Evolutionary conservation across 2,888 invertebrate genomes (phyloP).

Genomic region (Lepidochitona cinerea): DNA sequence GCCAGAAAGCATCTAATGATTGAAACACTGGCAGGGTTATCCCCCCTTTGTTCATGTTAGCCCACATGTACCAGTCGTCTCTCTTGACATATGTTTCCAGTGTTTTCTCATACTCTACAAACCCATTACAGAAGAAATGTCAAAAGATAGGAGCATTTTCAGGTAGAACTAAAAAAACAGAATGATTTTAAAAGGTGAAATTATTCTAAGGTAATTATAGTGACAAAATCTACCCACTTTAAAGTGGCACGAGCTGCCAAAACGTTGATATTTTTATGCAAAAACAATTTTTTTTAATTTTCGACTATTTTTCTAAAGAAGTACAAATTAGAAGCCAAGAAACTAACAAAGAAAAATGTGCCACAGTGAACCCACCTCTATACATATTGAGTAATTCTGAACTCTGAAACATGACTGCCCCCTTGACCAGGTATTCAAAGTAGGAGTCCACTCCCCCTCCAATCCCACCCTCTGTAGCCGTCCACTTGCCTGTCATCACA

Average conservation of each 20-base stretch:
- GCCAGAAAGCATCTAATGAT: slow-evolving; percentile 98
- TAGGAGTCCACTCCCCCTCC: slow-evolving; percentile 94
- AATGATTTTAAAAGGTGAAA: too few relatives aligned
- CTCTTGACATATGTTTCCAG: slow-evolving; percentile 79
- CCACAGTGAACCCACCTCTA: slow-evolving; percentile 74
- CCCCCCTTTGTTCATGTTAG: slow-evolving; percentile 96
- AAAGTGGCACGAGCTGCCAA: too few relatives aligned
- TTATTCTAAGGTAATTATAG: too few relatives aligned
- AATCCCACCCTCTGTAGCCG: slow-evolving; percentile 97
- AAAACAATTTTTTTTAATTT: too few relatives aligned
- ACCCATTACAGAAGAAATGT: too few relatives aligned
- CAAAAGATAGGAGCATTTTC: too few relatives aligned
- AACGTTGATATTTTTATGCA: too few relatives aligned
- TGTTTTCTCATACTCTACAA: slow-evolving; percentile 70
- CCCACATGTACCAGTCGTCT: slow-evolving; percentile 99
- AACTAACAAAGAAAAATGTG: too few relatives aligned
- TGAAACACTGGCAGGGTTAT: slow-evolving; percentile 98
- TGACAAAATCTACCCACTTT: too few relatives aligned
- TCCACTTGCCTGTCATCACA: slow-evolving; percentile 95
- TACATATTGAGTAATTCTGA: slow-evolving; percentile 95
- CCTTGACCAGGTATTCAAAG: slow-evolving; percentile 98
- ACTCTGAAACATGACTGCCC: slow-evolving; percentile 88
- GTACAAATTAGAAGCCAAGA: too few relatives aligned
- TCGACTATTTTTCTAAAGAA: too few relatives aligned
- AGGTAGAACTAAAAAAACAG: too few relatives aligned